Evolutionary conservation across 1,140 invertebrate species (phyloP).

Genomic region (Hycleus phaleratus): DNA sequence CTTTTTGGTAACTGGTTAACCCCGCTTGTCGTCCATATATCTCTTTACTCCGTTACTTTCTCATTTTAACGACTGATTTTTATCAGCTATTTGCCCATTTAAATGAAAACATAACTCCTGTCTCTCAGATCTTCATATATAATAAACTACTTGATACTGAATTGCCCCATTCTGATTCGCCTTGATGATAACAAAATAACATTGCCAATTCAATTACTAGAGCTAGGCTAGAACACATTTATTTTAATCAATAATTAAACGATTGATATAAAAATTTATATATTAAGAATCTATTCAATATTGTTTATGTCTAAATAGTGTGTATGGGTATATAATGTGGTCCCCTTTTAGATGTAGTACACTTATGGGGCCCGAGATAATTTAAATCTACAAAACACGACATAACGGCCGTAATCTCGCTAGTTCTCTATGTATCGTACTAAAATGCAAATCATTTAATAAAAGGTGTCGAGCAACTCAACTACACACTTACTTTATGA

Average conservation of each 20-base stretch:
- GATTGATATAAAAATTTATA: too few relatives aligned
- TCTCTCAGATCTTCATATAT: slow-evolving; percentile 17
- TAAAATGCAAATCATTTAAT: slow-evolving; percentile 19
- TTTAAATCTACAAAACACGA: slow-evolving; percentile 18
- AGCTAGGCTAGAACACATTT: neutral
- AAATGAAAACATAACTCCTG: slow-evolving; percentile 25
- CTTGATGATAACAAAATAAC: slow-evolving; percentile 2
- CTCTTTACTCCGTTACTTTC: slow-evolving; percentile 23
- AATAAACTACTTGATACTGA: slow-evolving; percentile 20
- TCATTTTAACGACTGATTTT: slow-evolving; percentile 24
- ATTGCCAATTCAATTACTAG: slow-evolving; percentile 5
- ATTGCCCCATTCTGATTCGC: slow-evolving; percentile 17
- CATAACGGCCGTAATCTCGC: slow-evolving; percentile 17
- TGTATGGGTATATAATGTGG: slow-evolving; percentile 3
- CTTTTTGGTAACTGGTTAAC: slow-evolving; percentile 12
- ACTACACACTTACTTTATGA: slow-evolving; percentile 16
- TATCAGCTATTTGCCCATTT: slow-evolving; percentile 23
- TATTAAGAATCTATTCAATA: too few relatives aligned
- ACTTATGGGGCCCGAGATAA: slow-evolving; percentile 17
- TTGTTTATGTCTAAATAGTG: too few relatives aligned
- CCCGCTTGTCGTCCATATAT: slow-evolving; percentile 22
- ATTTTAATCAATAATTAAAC: neutral
- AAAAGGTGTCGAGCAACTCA: slow-evolving; percentile 16
- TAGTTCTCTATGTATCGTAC: slow-evolving; percentile 17
- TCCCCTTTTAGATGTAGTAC: slow-evolving; percentile 9